Base-by-base conservation (phyloP, 2,888 invertebrate genomes). In the Drosophila anomalata region DNA sequence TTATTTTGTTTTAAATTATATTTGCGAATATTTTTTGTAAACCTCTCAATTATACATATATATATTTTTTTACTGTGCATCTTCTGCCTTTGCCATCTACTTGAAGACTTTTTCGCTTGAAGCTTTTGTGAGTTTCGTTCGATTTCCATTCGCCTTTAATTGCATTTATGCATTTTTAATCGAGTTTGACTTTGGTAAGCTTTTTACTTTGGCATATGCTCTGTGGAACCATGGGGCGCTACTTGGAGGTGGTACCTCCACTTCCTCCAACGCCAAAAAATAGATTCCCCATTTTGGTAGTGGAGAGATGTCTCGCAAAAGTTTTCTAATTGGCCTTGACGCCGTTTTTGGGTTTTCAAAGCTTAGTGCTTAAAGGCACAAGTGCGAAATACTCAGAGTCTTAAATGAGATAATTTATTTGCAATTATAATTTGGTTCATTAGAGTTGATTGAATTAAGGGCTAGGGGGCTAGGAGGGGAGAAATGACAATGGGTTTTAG, bases 151-250 rank as follows among this genome's bases (percentile, higher is more conserved):
- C 57, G 58, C 58, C 22, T 73, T 68, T 69, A 70, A 76, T 73
- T 78, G 70, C 63, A 61, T 75, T 75, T 66, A 59, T 75, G 75
- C 75, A 75, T 73, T 69, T 73, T 70, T 65, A 61, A 77, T 78
- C 73, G 60, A 73, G 70, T 76, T 77, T 66, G 60, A 63, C 66
- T 78, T 78, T 62, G 56, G 50, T 42, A 51, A 72, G 70, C 73
- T 71, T 65, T 57, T 63, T 55, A 51, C 56, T 48, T 61, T 55
- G 59, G 48, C 59, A 59, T 68, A 68, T 57, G 62, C 41, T 14
- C 11, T 20, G 22, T 44, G 11, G 20, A 41, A 20, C 31, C 33
- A 22, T 47, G 22, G 29, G 46, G 46, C 59, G 33, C 26, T n/a
- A 14, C 7, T 51, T 29, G 7, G 22, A 36, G 63, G 1, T 9